phyloP scores from a whole-genome alignment of 2,888 invertebrate genomes.

The Cephus spinipes region DNA sequence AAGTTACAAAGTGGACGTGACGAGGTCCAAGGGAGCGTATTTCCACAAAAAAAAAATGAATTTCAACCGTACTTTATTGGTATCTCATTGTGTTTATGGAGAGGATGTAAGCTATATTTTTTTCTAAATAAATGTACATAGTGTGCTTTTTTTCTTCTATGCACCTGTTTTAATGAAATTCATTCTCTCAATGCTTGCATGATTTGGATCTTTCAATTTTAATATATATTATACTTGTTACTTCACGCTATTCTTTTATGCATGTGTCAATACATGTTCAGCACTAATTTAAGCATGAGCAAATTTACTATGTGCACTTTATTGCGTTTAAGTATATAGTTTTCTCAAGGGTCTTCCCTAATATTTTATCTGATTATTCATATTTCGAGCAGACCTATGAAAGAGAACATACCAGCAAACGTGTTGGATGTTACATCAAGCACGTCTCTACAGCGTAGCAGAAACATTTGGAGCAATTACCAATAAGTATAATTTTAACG shows the following conservation, averaged over 20 bases:
- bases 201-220: background rate
- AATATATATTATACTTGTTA: background rate
- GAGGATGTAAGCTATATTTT: background rate
- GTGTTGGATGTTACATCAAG: constrained; percentile 21
- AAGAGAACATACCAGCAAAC: constrained; percentile 41
- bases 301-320: background rate
- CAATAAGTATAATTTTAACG: background rate
- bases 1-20: background rate
- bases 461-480: constrained; percentile 19
- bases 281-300: background rate
- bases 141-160: background rate
- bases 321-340: background rate
- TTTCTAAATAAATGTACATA: background rate
- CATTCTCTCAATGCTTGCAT: background rate
- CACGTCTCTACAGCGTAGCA: constrained; percentile 12
- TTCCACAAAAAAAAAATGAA: background rate
- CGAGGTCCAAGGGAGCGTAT: background rate
- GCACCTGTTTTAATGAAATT: background rate
- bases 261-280: background rate
- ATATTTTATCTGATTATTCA: background rate
- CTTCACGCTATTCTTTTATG: background rate
- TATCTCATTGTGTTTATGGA: background rate
- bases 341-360: background rate
- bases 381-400: constrained; percentile 38
- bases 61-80: background rate